Conservation (phyloP, 2,113 vertebrate species). For the Scytalopus superciliaris region DNA sequence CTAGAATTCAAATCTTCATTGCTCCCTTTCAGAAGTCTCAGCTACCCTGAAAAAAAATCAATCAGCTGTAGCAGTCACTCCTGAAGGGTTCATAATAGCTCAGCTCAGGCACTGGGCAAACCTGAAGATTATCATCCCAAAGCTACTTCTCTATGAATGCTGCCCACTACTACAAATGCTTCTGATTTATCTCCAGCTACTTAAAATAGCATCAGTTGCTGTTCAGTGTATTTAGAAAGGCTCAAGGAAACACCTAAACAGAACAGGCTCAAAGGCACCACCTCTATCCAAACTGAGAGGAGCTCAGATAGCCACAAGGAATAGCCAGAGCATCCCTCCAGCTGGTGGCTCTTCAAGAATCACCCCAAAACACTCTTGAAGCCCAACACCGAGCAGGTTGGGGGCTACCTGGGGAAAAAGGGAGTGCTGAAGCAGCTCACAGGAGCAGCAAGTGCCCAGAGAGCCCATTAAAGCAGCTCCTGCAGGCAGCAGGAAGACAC, state of each 20-base stretch:
- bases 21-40: background rate
- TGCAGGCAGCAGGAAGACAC: background rate
- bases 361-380: fast-evolving
- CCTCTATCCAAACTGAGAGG: fast-evolving
- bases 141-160: background rate
- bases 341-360: background rate
- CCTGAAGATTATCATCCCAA: background rate
- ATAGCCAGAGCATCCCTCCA: background rate
- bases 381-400: background rate
- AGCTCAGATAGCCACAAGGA: fast-evolving
- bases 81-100: slow-evolving; percentile 9
- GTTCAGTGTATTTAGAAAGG: background rate
- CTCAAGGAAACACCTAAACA: background rate
- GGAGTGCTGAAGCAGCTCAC: background rate
- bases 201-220: background rate
- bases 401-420: background rate
- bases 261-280: background rate
- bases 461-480: background rate
- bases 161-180: background rate
- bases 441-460: background rate
- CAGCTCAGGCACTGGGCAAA: background rate
- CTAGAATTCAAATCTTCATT: slow-evolving; percentile 29
- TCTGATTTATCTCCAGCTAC: background rate
- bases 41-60: slow-evolving; percentile 14
- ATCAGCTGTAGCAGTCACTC: slow-evolving; percentile 26